Base-by-base conservation (phyloP, 2,888 invertebrate species). In the Ypsolopha sequella region DNA sequence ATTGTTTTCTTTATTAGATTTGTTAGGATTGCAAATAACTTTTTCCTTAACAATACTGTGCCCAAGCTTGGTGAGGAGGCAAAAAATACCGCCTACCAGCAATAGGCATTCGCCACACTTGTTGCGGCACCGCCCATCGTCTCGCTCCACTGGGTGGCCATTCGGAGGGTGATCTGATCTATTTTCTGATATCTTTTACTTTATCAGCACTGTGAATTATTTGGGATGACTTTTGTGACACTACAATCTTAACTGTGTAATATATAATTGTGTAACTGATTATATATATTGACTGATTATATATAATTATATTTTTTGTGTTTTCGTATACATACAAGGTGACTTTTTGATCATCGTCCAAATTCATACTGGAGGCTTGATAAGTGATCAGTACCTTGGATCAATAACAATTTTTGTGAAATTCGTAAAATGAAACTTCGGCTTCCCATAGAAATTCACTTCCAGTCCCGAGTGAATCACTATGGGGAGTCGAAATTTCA, bases 71-170 rank as follows among this genome's bases (percentile, higher is more conserved):
- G n/a, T 11, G 50, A 10, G 35, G 38, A 39, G 52, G 61, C 58
- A 63, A 62, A 61, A 64, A 60, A 52, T 48, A 55, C 59, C 60
- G 58, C 62, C 60, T 58, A 54, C 60, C 48, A 55, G 52, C 60
- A 51, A 48, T 52, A 41, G 47, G 48, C 53, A 53, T 53, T 53
- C 53, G 53, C 53, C 48, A 53, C 53, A 53, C 53, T 51, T 51
- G 53, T 51, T 36, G 14, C 14, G 48, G 53, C 41, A 51, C 50
- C 53, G 50, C 51, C 53, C 53, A 45, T 39, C 36, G 46, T 41
- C 51, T 24, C 39, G 51, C 43, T 39, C 38, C 48, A 41, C 50
- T 53, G 51, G 51, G 53, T 53, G 53, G 53, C 45, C 53, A 34
- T 9, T 44, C 33, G 24, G 52, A 52, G 36, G 41, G 53, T 50